Conservation (phyloP, 2,113 vertebrate species). For the Rousettus leschenaultii region DNA sequence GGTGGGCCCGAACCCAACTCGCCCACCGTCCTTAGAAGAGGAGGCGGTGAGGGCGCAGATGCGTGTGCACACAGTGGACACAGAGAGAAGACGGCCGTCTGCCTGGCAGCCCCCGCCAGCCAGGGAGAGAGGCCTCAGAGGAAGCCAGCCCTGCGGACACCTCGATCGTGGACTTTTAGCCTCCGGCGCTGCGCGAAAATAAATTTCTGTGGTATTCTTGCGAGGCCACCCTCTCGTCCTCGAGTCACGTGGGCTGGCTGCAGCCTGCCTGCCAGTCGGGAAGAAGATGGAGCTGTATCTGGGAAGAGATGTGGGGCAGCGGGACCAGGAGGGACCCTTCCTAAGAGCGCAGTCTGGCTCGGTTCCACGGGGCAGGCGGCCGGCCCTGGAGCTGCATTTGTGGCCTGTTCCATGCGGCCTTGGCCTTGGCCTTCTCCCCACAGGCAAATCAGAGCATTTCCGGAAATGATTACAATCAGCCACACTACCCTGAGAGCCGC, state of each 20-base stretch:
- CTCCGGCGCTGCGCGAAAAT: not conserved
- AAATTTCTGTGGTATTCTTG: not conserved
- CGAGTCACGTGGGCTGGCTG: fast-evolving
- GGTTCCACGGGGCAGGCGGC: constrained; percentile 42
- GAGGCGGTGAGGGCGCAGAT: not conserved
- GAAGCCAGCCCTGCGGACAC: no score
- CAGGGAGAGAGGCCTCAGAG: not conserved
- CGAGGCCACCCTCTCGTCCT: fast-evolving
- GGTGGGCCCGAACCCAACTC: fast-evolving
- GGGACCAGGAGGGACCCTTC: not conserved
- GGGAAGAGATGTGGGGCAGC: not conserved
- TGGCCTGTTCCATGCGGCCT: constrained; percentile 58
- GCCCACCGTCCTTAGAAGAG: not conserved
- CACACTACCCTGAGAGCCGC: constrained; percentile 50
- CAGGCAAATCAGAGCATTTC: constrained; percentile 76
- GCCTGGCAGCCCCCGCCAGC: not conserved
- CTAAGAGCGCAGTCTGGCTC: not conserved
- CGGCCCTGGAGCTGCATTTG: constrained; percentile 33
- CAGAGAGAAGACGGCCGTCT: no score
- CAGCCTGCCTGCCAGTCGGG: no score
- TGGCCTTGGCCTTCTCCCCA: constrained; percentile 15
- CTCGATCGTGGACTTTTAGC: not conserved
- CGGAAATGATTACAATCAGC: constrained; percentile 73
- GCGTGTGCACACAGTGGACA: fast-evolving
- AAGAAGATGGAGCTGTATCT: not conserved